These are phyloP conservation scores for Sogatella furcifera DNA, from an alignment of 1,140 invertebrate species.

Conservation along the genomic window DNA sequence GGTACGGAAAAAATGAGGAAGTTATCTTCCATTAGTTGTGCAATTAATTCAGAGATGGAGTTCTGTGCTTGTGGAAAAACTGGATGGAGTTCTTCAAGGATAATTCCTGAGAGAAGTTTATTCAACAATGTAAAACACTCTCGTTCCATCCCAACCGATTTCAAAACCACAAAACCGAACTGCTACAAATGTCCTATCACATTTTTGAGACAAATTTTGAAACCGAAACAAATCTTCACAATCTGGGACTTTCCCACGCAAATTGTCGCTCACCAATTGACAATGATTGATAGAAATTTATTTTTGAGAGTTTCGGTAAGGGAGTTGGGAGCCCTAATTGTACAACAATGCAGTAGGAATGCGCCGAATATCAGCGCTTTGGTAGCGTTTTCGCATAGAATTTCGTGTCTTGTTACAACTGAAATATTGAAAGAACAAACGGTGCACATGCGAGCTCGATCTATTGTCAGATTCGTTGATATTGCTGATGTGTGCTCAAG, in stretches of 20 bases:
- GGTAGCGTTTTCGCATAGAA: constrained; percentile 40
- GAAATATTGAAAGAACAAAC: constrained; percentile 35
- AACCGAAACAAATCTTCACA: constrained; percentile 32
- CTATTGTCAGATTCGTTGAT: constrained; percentile 40
- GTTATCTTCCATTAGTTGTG: too few relatives aligned
- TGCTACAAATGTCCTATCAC: too few relatives aligned
- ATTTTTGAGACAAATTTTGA: constrained; percentile 18
- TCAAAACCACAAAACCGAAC: too few relatives aligned
- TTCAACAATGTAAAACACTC: too few relatives aligned
- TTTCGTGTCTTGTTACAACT: constrained; percentile 36
- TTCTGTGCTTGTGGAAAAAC: too few relatives aligned
- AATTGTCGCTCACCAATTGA: constrained; percentile 38
- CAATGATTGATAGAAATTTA: constrained; percentile 40
- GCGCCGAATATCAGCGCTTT: constrained; percentile 39
- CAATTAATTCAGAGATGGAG: too few relatives aligned
- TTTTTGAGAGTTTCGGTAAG: constrained; percentile 35
- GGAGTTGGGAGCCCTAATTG: constrained; percentile 35
- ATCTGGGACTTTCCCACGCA: constrained; percentile 41
- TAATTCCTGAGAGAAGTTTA: too few relatives aligned
- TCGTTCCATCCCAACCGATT: too few relatives aligned
- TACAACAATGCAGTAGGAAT: constrained; percentile 35
- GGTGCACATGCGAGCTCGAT: constrained; percentile 34
- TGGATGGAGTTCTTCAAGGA: too few relatives aligned
- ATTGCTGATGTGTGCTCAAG: constrained; percentile 38
- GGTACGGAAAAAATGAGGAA: too few relatives aligned